These are phyloP conservation scores for Pseudomyrmex cubaensis DNA, from an alignment of 1,140 invertebrate species.

Conservation along the genomic window DNA sequence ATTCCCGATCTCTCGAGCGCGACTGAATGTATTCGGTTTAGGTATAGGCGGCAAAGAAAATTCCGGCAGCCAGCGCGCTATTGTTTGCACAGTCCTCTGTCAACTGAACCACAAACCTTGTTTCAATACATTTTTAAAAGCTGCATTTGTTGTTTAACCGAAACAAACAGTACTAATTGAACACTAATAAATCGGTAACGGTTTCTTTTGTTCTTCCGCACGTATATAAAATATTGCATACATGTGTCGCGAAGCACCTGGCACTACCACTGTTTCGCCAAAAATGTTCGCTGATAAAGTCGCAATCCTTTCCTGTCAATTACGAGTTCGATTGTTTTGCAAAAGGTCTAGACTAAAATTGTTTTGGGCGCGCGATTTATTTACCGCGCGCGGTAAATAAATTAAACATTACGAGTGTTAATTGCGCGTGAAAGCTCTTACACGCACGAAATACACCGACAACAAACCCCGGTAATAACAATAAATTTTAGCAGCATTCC, in stretches of 20 bases:
- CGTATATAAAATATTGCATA: slow-evolving; percentile 42
- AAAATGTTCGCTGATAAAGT: slow-evolving; percentile 4
- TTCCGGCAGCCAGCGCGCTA: slow-evolving; percentile 60
- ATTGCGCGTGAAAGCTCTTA: too few species aligned
- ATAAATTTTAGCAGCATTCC: too few species aligned
- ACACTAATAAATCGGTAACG: slow-evolving; percentile 81
- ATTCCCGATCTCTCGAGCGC: too few species aligned
- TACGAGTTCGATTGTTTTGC: too few species aligned
- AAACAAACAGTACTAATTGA: slow-evolving; percentile 83
- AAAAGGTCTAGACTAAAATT: too few species aligned
- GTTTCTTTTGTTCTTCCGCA: neutral
- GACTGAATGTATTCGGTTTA: too few species aligned
- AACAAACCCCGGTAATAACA: too few species aligned
- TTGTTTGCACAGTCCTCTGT: slow-evolving; percentile 79
- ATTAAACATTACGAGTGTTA: too few species aligned
- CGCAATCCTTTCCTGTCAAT: neutral
- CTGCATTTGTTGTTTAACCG: slow-evolving; percentile 77
- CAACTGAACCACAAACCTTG: slow-evolving; percentile 67
- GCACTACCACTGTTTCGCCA: neutral
- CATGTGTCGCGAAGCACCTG: slow-evolving; percentile 23
- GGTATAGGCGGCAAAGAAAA: slow-evolving; percentile 11
- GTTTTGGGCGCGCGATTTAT: too few species aligned
- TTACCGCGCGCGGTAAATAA: too few species aligned
- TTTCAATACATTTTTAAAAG: slow-evolving; percentile 69
- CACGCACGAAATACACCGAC: too few species aligned